Percentiles rank a stretch among this genome's conserved stretches.
phyloP scores from a whole-genome alignment of 2,888 invertebrate genomes.

The Arctia plantaginis region DNA sequence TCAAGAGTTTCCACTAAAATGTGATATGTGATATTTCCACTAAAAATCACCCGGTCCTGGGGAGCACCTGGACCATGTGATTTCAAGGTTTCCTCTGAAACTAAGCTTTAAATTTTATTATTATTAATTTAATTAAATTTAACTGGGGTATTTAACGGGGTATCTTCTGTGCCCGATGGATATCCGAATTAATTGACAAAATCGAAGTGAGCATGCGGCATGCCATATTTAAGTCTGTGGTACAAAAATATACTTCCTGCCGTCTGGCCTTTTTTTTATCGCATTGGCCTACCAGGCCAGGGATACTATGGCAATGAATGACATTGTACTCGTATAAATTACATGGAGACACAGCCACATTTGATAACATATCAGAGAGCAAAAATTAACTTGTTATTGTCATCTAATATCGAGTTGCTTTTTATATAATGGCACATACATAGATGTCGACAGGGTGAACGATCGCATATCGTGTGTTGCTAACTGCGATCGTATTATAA shows the following conservation, averaged over 20 bases:
- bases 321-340: conserved; percentile 37
- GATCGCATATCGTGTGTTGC: conserved; percentile 61
- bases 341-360: conserved; percentile 40
- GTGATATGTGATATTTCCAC: too few relatives aligned
- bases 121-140: too few relatives aligned
- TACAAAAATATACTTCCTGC: conserved; percentile 2
- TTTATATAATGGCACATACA: conserved; percentile 51
- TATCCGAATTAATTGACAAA: not conserved
- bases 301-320: conserved; percentile 47
- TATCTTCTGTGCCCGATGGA: too few relatives aligned
- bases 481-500: conserved; percentile 49
- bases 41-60: too few relatives aligned
- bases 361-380: conserved; percentile 52
- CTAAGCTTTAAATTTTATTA: too few relatives aligned
- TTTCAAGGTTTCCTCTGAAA: too few relatives aligned
- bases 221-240: not conserved
- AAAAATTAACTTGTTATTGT: conserved; percentile 50
- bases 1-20: too few relatives aligned
- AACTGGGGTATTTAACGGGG: too few relatives aligned
- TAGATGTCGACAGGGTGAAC: conserved; percentile 53
- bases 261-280: conserved; percentile 21
- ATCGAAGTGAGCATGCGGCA: not conserved
- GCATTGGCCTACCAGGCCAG: conserved; percentile 51
- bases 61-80: too few relatives aligned
- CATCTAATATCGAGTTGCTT: conserved; percentile 56